phyloP scores from a whole-genome alignment of 2,888 invertebrate genomes.

The Tridacna gigas region DNA sequence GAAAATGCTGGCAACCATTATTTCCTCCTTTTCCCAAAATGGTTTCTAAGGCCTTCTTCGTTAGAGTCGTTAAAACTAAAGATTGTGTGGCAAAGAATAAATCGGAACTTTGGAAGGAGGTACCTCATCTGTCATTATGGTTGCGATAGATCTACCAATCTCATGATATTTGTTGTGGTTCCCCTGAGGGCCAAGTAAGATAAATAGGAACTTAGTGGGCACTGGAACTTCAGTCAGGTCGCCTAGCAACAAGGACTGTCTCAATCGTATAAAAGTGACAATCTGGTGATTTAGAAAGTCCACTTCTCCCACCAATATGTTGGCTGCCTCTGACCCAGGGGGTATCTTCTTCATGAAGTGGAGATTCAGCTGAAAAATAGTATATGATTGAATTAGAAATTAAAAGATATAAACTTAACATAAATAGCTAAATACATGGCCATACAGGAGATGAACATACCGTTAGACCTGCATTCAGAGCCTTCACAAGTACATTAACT shows the following conservation, averaged over 20 bases:
- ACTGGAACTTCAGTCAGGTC: constrained; percentile 97
- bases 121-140: constrained; percentile 90
- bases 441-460: too few relatives aligned
- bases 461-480: too few relatives aligned
- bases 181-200: constrained; percentile 92
- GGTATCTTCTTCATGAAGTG: constrained; percentile 93
- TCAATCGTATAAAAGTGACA: constrained; percentile 96
- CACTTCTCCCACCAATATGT: constrained; percentile 98
- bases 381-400: neutral
- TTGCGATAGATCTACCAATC: constrained; percentile 97
- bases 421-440: too few relatives aligned
- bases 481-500: too few relatives aligned
- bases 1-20: neutral
- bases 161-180: constrained; percentile 90
- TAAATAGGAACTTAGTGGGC: constrained; percentile 94
- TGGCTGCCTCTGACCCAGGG: constrained; percentile 98
- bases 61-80: neutral
- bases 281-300: constrained; percentile 97
- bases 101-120: neutral
- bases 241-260: constrained; percentile 94
- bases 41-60: neutral
- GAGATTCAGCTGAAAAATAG: constrained; percentile 72
- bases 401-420: too few relatives aligned
- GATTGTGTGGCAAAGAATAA: neutral
- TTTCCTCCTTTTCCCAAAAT: neutral